Evolutionary conservation across 2,113 vertebrate species (phyloP).

Genomic region (Pachyramphus minor): DNA sequence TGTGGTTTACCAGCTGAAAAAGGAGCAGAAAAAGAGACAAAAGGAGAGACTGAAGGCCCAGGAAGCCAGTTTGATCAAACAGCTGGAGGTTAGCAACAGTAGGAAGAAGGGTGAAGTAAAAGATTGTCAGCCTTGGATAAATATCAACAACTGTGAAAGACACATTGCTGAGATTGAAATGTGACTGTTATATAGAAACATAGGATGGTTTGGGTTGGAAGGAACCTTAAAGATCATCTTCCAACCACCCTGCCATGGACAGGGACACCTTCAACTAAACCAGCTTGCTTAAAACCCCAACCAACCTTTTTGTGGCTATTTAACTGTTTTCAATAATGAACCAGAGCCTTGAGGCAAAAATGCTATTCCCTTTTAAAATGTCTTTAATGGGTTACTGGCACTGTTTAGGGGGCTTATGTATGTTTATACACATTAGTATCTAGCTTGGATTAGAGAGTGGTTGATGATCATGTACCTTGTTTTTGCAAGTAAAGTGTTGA

Average conservation of each 20-base stretch:
- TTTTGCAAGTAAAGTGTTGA: background rate
- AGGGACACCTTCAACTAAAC: background rate
- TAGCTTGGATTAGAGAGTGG: background rate
- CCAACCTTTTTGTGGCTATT: background rate
- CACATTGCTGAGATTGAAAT: background rate
- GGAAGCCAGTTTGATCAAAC: conserved; percentile 91
- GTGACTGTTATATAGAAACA: background rate
- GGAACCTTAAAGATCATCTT: background rate
- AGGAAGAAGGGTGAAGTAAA: background rate
- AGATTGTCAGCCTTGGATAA: background rate
- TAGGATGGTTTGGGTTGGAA: background rate
- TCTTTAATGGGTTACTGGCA: background rate
- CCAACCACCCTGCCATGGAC: background rate
- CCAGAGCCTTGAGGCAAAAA: background rate
- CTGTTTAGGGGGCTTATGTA: background rate
- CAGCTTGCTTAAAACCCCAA: background rate
- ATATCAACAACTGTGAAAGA: background rate
- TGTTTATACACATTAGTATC: background rate
- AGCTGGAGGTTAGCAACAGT: conserved; percentile 83
- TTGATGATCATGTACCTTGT: background rate
- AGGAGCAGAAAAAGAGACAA: conserved; percentile 91
- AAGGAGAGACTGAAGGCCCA: conserved; percentile 93
- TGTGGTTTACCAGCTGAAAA: conserved; percentile 90
- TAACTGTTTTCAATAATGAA: background rate
- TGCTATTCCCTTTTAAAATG: background rate